phyloP scores from a whole-genome alignment of 1,140 invertebrate species.

The Campodea augens region DNA sequence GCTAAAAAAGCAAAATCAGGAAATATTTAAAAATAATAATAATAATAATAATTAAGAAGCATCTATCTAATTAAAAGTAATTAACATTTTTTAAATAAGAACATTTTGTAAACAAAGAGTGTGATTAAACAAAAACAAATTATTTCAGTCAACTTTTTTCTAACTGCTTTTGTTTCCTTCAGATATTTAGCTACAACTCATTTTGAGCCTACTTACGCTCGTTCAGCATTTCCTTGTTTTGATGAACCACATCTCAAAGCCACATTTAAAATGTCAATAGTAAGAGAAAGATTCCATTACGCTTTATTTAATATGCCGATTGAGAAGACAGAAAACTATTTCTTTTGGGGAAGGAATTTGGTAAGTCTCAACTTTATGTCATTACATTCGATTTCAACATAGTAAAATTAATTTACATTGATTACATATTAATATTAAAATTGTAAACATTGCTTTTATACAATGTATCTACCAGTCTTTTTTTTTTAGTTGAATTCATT shows the following conservation, averaged over 20 bases:
- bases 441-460: background rate
- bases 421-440: background rate
- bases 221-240: conserved; percentile 89
- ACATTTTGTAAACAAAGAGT: background rate
- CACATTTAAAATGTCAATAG: conserved; percentile 72
- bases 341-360: conserved; percentile 63
- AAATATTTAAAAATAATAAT: background rate
- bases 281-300: conserved; percentile 67
- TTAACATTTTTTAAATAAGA: conserved; percentile 7
- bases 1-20: background rate
- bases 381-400: conserved; percentile 7
- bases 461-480: background rate
- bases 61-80: background rate
- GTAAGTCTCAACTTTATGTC: conserved; percentile 29
- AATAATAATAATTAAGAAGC: background rate
- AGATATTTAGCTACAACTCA: conserved; percentile 85
- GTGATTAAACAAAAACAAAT: too few relatives aligned
- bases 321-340: conserved; percentile 64
- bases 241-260: conserved; percentile 93
- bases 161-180: conserved; percentile 17
- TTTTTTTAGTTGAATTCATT: background rate
- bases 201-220: conserved; percentile 84
- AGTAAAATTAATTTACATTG: conserved; percentile 1
- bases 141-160: too few relatives aligned
- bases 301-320: conserved; percentile 78